Base-by-base conservation (phyloP, 2,888 invertebrate species). In the Dicranocentrus wangi region DNA sequence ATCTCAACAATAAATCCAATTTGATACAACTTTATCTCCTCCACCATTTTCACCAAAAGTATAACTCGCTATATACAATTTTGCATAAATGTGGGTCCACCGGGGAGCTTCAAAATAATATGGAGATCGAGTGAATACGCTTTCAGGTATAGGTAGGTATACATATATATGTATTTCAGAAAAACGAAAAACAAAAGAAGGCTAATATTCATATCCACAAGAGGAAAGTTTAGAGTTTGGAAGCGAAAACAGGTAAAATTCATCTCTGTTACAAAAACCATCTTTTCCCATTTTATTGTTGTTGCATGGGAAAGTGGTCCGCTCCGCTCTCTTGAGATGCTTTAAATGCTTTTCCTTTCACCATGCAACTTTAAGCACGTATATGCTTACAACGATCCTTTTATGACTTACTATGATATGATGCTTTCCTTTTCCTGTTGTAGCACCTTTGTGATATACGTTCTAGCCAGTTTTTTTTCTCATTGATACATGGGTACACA, bases 1-100 rank as follows among this genome's bases (percentile, higher is more conserved):
- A 72, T 72, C 63, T 63, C 39, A 27, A 63, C 75, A 75, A 75
- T 75, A 75, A 75, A 75, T 75, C 75, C 75, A 75, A 75, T 66
- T 75, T 75, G 58, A 51, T 65, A 75, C 65, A 65, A 75, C 65
- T 75, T 75, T 75, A 53, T 42, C 66, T 61, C 23, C 15, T 61
- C 43, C 27, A 21, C 42, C 60, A 25, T 43, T 60, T 71, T 60
- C 28, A 7, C 10, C 32, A 47, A 13, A 27, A 60, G 27, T 17
- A 8, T 19, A 21, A 25, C n/a, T 8, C 42, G 32, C 51, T 53
- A 73, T 63, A 63, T 39, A 73, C 72, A 61, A 27, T 47, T 72
- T 60, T 72, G 71, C 15, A 51, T 19, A 53, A 25, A 53, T 63
- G 53, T 65, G 55, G 75, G 65, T 75, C 75, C 63, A n/a, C n/a